Evolutionary conservation across 2,113 vertebrate genomes (phyloP).

Genomic region (Poecile atricapillus): DNA sequence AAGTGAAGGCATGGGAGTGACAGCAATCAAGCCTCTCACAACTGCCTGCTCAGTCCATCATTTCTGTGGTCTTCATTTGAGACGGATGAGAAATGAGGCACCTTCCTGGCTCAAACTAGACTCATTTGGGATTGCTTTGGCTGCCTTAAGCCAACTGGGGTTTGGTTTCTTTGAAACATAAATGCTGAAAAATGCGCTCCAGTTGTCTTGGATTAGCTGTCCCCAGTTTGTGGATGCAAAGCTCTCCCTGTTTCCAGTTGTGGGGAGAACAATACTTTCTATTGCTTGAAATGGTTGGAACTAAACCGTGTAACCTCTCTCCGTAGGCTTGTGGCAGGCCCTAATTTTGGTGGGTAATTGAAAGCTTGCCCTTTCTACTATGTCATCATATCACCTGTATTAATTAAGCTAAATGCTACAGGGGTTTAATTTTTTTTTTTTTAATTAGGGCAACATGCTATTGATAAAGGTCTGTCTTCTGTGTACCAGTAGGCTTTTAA

Average conservation of each 20-base stretch:
- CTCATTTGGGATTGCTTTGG: neutral
- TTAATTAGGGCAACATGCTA: neutral
- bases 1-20: neutral
- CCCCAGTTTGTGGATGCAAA: neutral
- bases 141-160: neutral
- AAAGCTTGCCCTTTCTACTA: neutral
- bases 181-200: neutral
- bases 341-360: neutral
- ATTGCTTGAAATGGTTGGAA: neutral
- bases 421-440: neutral
- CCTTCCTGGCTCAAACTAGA: neutral
- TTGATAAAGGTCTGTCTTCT: neutral
- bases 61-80: neutral
- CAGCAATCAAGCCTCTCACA: neutral
- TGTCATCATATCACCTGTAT: neutral
- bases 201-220: neutral
- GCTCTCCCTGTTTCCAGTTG: neutral
- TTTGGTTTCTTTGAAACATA: neutral
- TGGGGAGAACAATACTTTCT: neutral
- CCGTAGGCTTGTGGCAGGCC: neutral
- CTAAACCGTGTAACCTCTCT: neutral
- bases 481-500: neutral
- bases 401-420: neutral
- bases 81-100: rapidly evolving
- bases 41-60: rapidly evolving